A percentile compares a stretch with the other conserved stretches of the same genome.
Evolutionary conservation across 2,113 vertebrate species (phyloP).

Genomic region (Blennius ocellaris): DNA sequence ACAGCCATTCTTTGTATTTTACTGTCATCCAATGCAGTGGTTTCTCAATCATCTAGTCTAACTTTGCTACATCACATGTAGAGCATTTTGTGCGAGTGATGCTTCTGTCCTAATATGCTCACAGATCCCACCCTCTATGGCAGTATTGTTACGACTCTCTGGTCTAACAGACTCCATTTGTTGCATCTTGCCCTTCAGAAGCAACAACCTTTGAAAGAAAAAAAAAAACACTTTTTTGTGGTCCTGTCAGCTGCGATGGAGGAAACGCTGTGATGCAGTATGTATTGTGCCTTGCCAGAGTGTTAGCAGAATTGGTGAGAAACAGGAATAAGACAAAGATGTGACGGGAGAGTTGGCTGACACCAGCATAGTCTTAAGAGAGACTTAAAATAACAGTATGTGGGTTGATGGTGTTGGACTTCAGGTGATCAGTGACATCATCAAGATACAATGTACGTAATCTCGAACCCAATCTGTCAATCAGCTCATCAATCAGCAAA

Average conservation of each 20-base stretch:
- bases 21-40: conserved; percentile 49
- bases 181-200: conserved; percentile 35
- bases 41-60: conserved; percentile 46
- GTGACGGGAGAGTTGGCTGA: conserved; percentile 38
- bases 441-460: conserved; percentile 15
- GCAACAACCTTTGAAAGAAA: conserved; percentile 53
- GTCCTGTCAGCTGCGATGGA: conserved; percentile 66
- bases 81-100: conserved; percentile 36
- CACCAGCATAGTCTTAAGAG: conserved; percentile 53
- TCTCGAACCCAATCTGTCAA: conserved; percentile 55
- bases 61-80: conserved; percentile 57
- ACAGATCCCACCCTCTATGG: conserved; percentile 1
- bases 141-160: conserved; percentile 30
- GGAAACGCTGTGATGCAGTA: conserved; percentile 51
- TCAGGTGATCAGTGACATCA: conserved; percentile 56
- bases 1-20: conserved; percentile 57
- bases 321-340: conserved; percentile 55
- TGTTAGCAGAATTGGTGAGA: conserved; percentile 60
- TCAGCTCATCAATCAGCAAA: conserved; percentile 56
- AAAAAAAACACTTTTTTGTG: conserved; percentile 56
- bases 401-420: conserved; percentile 36
- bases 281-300: conserved; percentile 36
- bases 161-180: conserved; percentile 32
- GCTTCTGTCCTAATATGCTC: conserved; percentile 24
- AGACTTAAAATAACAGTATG: conserved; percentile 39